Evolutionary conservation across 2,797 vertebrate species (phyloP), one percentile per base, ranked within the genome.

Genomic region (Propithecus perrieri): DNA sequence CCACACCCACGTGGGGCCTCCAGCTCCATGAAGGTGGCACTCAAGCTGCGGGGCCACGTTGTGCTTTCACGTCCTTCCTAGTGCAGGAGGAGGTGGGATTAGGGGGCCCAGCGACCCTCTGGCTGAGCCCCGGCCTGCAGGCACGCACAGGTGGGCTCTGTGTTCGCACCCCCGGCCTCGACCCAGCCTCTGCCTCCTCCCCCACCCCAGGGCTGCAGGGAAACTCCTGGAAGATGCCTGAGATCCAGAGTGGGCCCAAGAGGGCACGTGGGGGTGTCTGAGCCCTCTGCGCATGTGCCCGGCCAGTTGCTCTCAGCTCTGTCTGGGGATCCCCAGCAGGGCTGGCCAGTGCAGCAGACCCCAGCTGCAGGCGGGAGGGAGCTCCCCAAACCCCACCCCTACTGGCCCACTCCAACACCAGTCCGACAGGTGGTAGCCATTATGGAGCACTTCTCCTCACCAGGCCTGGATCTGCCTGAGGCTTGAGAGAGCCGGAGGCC

Each of bases 1-100:
- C 46, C 11, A 4, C 11, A 15, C 5, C 4, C 26, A 6, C 22
- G 4, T 0, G 0, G 20, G 43, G 4, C 22, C 6, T 30, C 5
- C 2, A 22, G 20, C 24, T 33, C 48, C 5, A 0, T 5, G 43
- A 33, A 78, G 75, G 26, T 76, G 12, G 0, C 2, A 30, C 46
- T 14, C 43, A 41, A 76, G 65, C 35, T 61, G 17, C 38, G 20
- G 48, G 20, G 41, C 72, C 85, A 4, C 6, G 5, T 17, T 88
- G 41, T 76, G 35, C 35, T n/a, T 24, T 38, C 71, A 50, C 5
- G 1, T 28, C 48, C 9, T 11, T 26, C 41, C 17, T 57, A 57
- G 35, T 46, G 10, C 38, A 20, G 50, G 11, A 50, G 20, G 50
- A 14, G 55, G 17, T 0, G 18, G 48, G 48, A 26, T 2, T 35